phyloP scores from a whole-genome alignment of 2,888 invertebrate species.

The Oscheius sp. region DNA sequence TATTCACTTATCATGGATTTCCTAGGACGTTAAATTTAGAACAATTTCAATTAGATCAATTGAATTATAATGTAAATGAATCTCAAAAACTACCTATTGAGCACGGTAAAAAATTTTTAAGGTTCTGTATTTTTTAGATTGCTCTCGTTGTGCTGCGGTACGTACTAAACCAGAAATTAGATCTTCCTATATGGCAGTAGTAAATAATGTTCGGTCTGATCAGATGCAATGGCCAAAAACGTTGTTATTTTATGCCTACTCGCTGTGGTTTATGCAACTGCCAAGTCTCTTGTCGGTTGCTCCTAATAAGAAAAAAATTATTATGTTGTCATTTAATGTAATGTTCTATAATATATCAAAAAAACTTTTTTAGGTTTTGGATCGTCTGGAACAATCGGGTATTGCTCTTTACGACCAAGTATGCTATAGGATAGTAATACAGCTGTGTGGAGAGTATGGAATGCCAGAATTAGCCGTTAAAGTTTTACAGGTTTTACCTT shows the following conservation, averaged over 20 bases:
- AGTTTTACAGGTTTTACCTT: conserved; percentile 67
- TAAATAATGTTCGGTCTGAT: conserved; percentile 51
- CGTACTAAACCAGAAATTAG: conserved; percentile 65
- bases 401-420: conserved; percentile 73
- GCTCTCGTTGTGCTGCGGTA: conserved; percentile 52
- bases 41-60: conserved; percentile 62
- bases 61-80: conserved; percentile 44
- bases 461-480: conserved; percentile 93
- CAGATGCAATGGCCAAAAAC: conserved; percentile 67
- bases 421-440: conserved; percentile 97
- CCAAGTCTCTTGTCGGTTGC: conserved; percentile 80
- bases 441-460: conserved; percentile 89
- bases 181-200: conserved; percentile 58
- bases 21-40: conserved; percentile 55
- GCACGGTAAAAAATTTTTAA: conserved; percentile 33
- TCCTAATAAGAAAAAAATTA: conserved; percentile 79
- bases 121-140: conserved; percentile 34
- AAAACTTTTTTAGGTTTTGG: conserved; percentile 76
- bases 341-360: neutral
- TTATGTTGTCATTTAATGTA: conserved; percentile 74
- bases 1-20: conserved; percentile 60
- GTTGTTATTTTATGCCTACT: conserved; percentile 74
- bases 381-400: conserved; percentile 82
- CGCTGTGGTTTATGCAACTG: conserved; percentile 93
- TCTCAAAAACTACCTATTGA: conserved; percentile 46